Evolutionary conservation across 2,888 invertebrate genomes (phyloP), one percentile per base, ranked within the genome.

Genomic region (Subacronicta megacephala): DNA sequence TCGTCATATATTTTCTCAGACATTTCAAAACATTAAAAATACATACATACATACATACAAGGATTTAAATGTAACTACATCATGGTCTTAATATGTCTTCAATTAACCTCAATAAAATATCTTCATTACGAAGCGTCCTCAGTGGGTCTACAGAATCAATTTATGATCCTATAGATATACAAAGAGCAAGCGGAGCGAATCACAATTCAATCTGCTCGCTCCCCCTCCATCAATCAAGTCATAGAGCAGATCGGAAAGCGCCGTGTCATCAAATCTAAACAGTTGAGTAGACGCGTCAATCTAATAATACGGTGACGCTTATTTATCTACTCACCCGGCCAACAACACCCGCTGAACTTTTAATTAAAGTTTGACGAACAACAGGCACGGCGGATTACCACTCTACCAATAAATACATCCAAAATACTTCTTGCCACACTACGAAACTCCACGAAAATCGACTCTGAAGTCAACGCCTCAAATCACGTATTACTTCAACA

Each of bases 401-500:
- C 51, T 35, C 49, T 40, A 46, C 75, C 67, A 76, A 71, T 62
- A 67, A 81, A 77, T 72, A 75, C 62, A 62, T 41, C 54, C 47
- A 75, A 75, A 82, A 79, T 76, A 79, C 68, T 57, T 77, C 78
- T 75, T 84, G 81, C 69, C 55, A 29, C 71, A 54, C 69, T 57
- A 59, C 67, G 50, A 77, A 56, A 68, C 49, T 29, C 65, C 56
- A 69, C 80, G 72, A 87, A 87, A 85, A 80, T 80, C 80, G 74
- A 84, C 84, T 81, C 77, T 81, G 80, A 82, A 78, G 83, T 83
- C 83, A 81, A 75, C 80, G 84, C 87, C 90, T 83, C 90, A 90
- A 92, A 92, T 92, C 91, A 89, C 88, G 88, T 89, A 90, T 91
- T 87, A 87, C 90, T 85, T 83, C 89, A 87, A 87, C 90, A 90